These are phyloP conservation scores for Pavo muticus DNA, from an alignment of 2,113 vertebrate species.

Conservation along the genomic window DNA sequence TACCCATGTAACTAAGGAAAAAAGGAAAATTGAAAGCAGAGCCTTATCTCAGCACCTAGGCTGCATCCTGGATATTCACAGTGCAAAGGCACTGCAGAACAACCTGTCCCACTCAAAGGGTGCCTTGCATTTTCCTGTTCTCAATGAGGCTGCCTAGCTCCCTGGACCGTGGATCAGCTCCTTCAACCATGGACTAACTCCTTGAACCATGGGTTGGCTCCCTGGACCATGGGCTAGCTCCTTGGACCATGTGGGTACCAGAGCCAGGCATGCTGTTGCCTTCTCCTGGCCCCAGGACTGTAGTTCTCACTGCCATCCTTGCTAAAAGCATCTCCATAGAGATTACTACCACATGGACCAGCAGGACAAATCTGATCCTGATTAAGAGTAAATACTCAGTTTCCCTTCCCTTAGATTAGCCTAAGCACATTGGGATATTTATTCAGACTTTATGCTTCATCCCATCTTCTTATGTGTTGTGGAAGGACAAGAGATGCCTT, in stretches of 20 bases:
- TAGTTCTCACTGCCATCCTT: background rate
- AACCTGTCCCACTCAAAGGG: background rate
- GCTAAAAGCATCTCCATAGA: background rate
- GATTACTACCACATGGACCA: background rate
- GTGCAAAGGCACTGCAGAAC: background rate
- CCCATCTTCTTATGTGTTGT: accelerated
- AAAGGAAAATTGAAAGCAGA: background rate
- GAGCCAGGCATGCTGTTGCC: background rate
- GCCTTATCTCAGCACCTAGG: background rate
- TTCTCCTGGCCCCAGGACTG: background rate
- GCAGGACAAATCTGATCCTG: background rate
- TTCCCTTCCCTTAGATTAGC: background rate
- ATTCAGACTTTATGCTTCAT: background rate
- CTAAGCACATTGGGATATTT: background rate
- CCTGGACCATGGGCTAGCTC: background rate
- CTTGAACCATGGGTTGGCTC: no score
- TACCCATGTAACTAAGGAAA: background rate
- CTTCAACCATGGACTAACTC: background rate
- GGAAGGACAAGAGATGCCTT: background rate
- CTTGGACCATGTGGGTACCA: background rate
- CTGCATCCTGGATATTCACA: background rate
- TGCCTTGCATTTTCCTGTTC: background rate
- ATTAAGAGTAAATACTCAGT: background rate
- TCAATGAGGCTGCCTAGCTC: background rate
- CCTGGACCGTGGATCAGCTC: no score